Evolutionary conservation across 2,888 invertebrate species (phyloP).

Genomic region (Athalia cordata): DNA sequence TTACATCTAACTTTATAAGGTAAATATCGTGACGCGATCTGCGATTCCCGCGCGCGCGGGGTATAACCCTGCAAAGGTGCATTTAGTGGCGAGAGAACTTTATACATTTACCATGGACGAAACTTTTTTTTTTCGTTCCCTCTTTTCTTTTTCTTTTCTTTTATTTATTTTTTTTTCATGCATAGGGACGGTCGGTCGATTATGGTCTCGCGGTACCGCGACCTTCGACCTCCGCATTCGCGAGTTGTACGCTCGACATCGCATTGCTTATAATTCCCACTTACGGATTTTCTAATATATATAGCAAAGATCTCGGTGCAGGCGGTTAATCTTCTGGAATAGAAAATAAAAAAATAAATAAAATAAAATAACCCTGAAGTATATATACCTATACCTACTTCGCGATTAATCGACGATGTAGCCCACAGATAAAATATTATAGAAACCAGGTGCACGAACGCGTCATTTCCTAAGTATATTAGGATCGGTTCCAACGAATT

Average conservation of each 20-base stretch:
- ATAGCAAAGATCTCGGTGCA: neutral
- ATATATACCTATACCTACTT: neutral
- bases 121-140: slow-evolving; percentile 55
- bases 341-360: neutral
- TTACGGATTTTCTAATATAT: too few relatives aligned
- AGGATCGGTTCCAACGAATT: neutral
- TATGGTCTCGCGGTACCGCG: slow-evolving; percentile 25
- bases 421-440: too few relatives aligned
- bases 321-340: slow-evolving; percentile 3
- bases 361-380: slow-evolving; percentile 24
- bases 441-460: neutral
- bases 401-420: too few relatives aligned
- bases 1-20: neutral
- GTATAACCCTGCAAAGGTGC: too few relatives aligned
- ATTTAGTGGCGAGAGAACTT: too few relatives aligned
- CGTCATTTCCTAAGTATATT: slow-evolving; percentile 5
- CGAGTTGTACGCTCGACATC: slow-evolving; percentile 1
- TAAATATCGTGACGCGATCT: slow-evolving; percentile 15
- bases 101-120: too few relatives aligned
- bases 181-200: neutral
- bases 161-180: slow-evolving; percentile 8
- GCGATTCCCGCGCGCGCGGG: too few relatives aligned
- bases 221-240: slow-evolving; percentile 40
- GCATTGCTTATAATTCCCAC: too few relatives aligned
- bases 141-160: slow-evolving; percentile 42